Percentiles rank a stretch among this genome's conserved stretches.
phyloP scores from a whole-genome alignment of 2,797 vertebrate species.

The Streptopelia turtur region DNA sequence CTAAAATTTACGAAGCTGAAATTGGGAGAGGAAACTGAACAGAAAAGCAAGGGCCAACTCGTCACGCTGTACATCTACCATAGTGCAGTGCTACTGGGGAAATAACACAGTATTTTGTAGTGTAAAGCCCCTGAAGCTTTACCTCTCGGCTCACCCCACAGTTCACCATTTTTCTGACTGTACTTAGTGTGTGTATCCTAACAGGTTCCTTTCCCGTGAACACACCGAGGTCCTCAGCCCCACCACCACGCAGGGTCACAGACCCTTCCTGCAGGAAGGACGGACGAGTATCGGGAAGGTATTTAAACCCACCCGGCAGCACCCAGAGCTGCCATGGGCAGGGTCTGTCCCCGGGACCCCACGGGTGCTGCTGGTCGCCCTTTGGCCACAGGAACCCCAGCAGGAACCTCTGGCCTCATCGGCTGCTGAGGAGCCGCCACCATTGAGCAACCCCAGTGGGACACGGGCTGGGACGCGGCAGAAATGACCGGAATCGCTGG shows the following conservation, averaged over 20 bases:
- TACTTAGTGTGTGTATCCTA: not conserved
- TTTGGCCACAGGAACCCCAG: rapidly evolving
- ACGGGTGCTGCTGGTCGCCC: rapidly evolving
- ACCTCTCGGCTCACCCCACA: not conserved
- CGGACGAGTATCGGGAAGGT: not conserved
- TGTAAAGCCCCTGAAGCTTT: not conserved
- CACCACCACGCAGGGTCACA: not conserved
- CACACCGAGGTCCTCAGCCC: not conserved
- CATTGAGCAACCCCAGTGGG: slow-evolving; percentile 33
- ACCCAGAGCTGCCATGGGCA: rapidly evolving
- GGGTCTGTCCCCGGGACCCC: not conserved
- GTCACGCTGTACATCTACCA: rapidly evolving
- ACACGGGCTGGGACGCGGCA: not conserved
- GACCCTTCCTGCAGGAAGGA: not conserved
- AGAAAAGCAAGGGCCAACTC: not conserved
- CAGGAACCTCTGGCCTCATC: slow-evolving; percentile 30
- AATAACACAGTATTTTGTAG: no score
- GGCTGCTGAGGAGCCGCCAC: not conserved
- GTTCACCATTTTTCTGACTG: not conserved
- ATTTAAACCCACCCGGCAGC: not conserved
- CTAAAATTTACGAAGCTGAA: not conserved
- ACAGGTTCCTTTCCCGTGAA: not conserved
- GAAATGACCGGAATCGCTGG: not conserved
- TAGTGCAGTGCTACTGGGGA: rapidly evolving
- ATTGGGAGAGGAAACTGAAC: not conserved